Evolutionary conservation across 2,888 invertebrate genomes (phyloP), one percentile per base, ranked within the genome.

Genomic region (Pheosia gnoma): DNA sequence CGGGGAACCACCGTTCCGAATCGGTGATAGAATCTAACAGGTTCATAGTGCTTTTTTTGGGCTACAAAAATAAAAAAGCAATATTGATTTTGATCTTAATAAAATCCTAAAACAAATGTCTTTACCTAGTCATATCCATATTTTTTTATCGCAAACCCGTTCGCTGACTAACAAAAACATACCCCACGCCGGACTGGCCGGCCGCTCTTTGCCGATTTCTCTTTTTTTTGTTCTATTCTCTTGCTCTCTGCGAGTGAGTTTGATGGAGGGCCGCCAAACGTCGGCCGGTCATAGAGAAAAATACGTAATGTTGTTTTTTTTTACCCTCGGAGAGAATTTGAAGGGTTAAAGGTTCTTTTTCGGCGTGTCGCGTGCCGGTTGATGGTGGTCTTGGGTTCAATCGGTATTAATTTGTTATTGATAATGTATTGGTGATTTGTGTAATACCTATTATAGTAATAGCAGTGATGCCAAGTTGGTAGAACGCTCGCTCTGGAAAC

Each of bases 101-200:
- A 9, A 9, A 43, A 9, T 25, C 25, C 25, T 25, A 25, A 25
- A 25, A 25, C 25, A 7, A 43, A 43, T 43, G 9, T 43, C 41
- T 1, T 4, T 43, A 8, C 4, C 11, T 9, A 37, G 58, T 51
- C 64, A 10, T 52, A 61, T 84, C 84, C 79, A 68, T 57, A 49
- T 10, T 54, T 71, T 5, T 25, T 71, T 60, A 25, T 13, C 69
- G 58, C 13, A 5, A 41, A 13, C 37, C 63, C 59, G 65, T 63
- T 51, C 53, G 85, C 87, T 88, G 88, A 87, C 86, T 84, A 82
- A 83, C 84, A 87, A 86, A 87, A 86, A 84, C 83, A 73, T 67
- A 67, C 66, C 72, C 68, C 66, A 62, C 72, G 65, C 63, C 71
- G 66, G 39, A 8, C 47, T 4, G 53, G 53, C 43, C 58, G 58